Base-by-base conservation (phyloP, 1,140 invertebrate species). In the Drosophila pallidifrons region DNA sequence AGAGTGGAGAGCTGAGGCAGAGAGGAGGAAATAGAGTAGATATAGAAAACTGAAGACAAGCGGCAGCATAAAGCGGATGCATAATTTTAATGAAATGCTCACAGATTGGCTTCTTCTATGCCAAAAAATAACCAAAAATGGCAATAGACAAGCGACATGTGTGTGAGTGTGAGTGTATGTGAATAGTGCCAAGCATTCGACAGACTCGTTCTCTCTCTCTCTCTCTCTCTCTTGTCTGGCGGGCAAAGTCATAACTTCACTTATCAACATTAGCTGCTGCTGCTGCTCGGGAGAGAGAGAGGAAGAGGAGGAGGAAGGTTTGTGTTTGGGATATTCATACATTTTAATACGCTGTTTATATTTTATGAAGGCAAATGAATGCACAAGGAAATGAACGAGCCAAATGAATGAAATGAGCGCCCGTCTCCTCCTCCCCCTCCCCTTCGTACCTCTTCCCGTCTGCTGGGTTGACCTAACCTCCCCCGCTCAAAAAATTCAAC, bases 301-400 rank as follows among this genome's bases (percentile, higher is more conserved):
- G 41, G 46, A 4, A 25, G 20, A 25, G 20, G 20, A 25, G 66
- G 75, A 8, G 30, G 30, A 32, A 61, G 70, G 47, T 49, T 51
- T 67, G 20, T 63, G 73, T 70, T 72, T 79, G 71, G 81, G 72
- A 87, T 88, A 88, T 88, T 83, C 83, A 89, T 88, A 88, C 81
- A 88, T 89, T 88, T 88, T 88, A 88, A 88, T 88, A 85, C 81
- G 85, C 77, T 88, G 83, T 88, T 88, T 88, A 88, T 88, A 88
- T 88, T 88, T 88, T 88, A 88, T 88, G 77, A 87, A 88, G 83
- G 80, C 83, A 87, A 87, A 89, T 88, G 83, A 88, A 88, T 89
- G 85, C 83, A 83, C 85, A 89, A 88, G 83, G 81, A 89, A 88
- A 89, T 89, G 83, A 88, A 81, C 75, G 75, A 63, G 69, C 52